Percentiles rank a stretch among this genome's conserved stretches.
These are phyloP conservation scores for Apeira syringaria DNA, from an alignment of 2,888 invertebrate species.

Conservation along the genomic window DNA sequence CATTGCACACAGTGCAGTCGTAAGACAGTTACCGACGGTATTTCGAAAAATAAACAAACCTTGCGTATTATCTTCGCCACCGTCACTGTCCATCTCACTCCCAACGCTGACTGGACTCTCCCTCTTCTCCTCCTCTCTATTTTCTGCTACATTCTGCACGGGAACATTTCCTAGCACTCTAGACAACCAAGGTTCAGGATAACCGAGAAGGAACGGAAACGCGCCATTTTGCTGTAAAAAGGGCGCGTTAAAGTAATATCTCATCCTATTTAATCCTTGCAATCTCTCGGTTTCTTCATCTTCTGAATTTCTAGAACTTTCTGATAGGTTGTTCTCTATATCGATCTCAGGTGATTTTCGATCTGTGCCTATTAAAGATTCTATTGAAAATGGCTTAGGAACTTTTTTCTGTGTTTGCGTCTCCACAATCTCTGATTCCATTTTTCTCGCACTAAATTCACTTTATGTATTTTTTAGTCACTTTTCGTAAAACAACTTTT, in stretches of 20 bases:
- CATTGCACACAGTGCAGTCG: too few species aligned
- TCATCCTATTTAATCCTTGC: slow-evolving; percentile 67
- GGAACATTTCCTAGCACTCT: slow-evolving; percentile 54
- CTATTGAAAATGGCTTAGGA: slow-evolving; percentile 85
- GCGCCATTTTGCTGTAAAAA: slow-evolving; percentile 73
- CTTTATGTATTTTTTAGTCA: slow-evolving; percentile 13
- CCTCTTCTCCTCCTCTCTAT: slow-evolving; percentile 62
- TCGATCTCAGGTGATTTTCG: slow-evolving; percentile 77
- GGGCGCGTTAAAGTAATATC: slow-evolving; percentile 72
- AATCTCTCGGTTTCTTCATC: slow-evolving; percentile 65
- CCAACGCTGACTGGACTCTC: slow-evolving; percentile 77
- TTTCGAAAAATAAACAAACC: slow-evolving; percentile 45
- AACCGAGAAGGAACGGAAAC: slow-evolving; percentile 73
- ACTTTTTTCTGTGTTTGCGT: slow-evolving; percentile 67
- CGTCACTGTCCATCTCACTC: slow-evolving; percentile 73
- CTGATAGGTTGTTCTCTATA: slow-evolving; percentile 70
- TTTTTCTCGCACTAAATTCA: slow-evolving; percentile 23
- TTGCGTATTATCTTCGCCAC: slow-evolving; percentile 67
- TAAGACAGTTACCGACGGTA: neutral
- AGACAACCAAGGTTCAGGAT: slow-evolving; percentile 73
- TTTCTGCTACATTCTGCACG: slow-evolving; percentile 44
- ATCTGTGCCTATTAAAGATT: slow-evolving; percentile 81
- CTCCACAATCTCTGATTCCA: slow-evolving; percentile 64
- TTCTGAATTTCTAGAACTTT: slow-evolving; percentile 68
- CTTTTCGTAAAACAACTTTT: slow-evolving; percentile 1